phyloP scores from a whole-genome alignment of 2,113 vertebrate species.

The Xenopus tropicalis region DNA sequence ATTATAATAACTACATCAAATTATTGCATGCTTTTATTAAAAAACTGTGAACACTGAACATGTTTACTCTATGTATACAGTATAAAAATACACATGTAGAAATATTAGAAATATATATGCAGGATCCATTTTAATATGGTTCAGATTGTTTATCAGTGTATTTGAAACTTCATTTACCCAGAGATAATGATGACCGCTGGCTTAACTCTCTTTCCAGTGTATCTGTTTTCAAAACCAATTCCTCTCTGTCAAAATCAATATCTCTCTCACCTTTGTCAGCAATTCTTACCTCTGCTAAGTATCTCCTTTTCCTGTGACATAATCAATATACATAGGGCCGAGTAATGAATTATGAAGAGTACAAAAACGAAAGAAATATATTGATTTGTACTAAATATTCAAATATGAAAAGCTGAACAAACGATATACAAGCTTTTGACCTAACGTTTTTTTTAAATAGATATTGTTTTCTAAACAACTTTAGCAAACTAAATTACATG shows the following conservation, averaged over 20 bases:
- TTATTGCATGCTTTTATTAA: not conserved
- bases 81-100: not conserved
- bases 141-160: not conserved
- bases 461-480: not conserved
- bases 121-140: slow-evolving; percentile 6
- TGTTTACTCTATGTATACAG: not conserved
- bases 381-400: slow-evolving; percentile 41
- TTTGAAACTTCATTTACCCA: not conserved
- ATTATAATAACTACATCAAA: too few relatives aligned
- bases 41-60: not conserved
- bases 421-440: slow-evolving; percentile 17
- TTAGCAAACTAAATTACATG: slow-evolving; percentile 14
- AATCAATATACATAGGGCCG: slow-evolving; percentile 42
- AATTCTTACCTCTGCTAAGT: slow-evolving; percentile 38
- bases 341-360: slow-evolving; percentile 34
- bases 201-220: not conserved
- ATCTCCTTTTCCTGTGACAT: slow-evolving; percentile 35
- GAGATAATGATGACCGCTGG: not conserved
- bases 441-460: slow-evolving; percentile 1
- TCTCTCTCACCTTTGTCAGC: slow-evolving; percentile 40
- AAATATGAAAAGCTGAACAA: slow-evolving; percentile 15
- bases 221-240: slow-evolving; percentile 24
- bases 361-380: slow-evolving; percentile 22
- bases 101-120: not conserved
- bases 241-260: slow-evolving; percentile 24